Conservation (phyloP, 2,888 invertebrate species). For the Trichopoda pennipes region DNA sequence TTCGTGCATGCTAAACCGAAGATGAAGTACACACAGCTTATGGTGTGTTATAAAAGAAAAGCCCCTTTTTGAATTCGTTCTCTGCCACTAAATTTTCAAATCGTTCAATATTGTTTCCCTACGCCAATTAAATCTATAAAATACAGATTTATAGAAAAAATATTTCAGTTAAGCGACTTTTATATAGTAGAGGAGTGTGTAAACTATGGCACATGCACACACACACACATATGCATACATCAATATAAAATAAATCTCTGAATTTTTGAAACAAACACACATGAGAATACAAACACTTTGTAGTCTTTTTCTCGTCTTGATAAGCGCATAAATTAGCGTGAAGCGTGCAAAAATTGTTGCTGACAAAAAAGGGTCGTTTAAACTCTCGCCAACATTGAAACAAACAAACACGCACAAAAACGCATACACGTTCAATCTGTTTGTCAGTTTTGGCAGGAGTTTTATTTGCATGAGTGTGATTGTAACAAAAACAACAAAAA, state of each 20-base stretch:
- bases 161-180: conserved; percentile 25
- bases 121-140: neutral
- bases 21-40: too few species aligned
- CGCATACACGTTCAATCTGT: neutral
- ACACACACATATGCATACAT: too few species aligned
- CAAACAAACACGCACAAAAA: conserved; percentile 37
- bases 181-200: conserved; percentile 3
- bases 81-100: too few species aligned
- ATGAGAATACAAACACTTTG: neutral
- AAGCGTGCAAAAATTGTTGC: conserved; percentile 80
- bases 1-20: too few species aligned
- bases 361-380: conserved; percentile 69
- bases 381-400: conserved; percentile 33
- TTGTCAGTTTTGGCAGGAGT: conserved; percentile 14
- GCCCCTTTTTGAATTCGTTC: too few species aligned
- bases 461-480: conserved; percentile 8
- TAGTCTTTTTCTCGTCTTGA: conserved; percentile 71
- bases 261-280: conserved; percentile 17
- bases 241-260: conserved; percentile 42
- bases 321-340: conserved; percentile 81
- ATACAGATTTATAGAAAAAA: conserved; percentile 8
- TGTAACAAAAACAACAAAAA: conserved; percentile 32
- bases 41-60: too few species aligned
- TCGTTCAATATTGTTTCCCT: neutral
- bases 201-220: conserved; percentile 16